Evolutionary conservation across 2,797 vertebrate species (phyloP), one percentile per base, ranked within the genome.

Genomic region (Enteromius viviparus): DNA sequence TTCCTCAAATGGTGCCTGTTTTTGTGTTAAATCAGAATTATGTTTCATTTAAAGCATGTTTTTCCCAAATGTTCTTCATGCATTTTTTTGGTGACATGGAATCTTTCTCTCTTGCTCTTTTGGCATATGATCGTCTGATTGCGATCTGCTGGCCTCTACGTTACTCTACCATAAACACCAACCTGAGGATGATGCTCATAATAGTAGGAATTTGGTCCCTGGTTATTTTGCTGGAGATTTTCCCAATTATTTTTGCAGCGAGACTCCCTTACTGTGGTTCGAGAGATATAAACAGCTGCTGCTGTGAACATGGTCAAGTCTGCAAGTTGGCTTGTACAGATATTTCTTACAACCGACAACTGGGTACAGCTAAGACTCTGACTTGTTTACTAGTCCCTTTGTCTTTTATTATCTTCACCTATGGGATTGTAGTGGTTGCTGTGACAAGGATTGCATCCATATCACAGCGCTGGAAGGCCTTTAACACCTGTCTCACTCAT

Each of bases 81-180:
- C 89, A 90, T 69, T 90, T 87, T 82, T 90, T 90, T 78, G 87
- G 84, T 55, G 88, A 87, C 80, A 83, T 90, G 87, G 88, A 89
- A 49, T 89, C 88, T 4, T 88, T 90, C 64, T 89, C 88, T 47
- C 84, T 90, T 4, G 89, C 89, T 17, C 72, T 90, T 11, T 47
- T 90, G 79, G 87, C 89, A 1, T 90, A 89, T 58, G 89, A 90
- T 40, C 85, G 89, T 11, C 80, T 89, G 14, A 17, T 90, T 17
- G 89, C 89, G 9, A 89, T 90, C 23, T 90, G 88, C 62, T 82
- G 86, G 75, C 89, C 89, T 37, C 79, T 90, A 11, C 87, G 62
- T 29, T 90, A 90, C 78, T n/a, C 86, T 6, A 84, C 80, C 3
- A 86, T 90, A 32, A 88, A 88, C 72, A 88, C 86, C 21, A 90